Conservation (phyloP, 2,113 vertebrate genomes). For the Trinectes maculatus region DNA sequence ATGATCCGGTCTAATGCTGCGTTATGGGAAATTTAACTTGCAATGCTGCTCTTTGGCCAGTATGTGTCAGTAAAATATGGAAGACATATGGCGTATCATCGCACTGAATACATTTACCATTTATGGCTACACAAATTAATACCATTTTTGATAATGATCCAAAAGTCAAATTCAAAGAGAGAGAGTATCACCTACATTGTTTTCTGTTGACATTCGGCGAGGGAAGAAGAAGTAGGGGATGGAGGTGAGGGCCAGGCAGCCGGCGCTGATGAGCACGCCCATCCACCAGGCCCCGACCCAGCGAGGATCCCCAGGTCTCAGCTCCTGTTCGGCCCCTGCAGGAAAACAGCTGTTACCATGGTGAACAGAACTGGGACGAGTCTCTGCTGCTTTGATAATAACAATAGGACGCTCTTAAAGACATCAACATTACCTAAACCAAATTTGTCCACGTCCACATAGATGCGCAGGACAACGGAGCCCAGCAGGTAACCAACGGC, state of each 20-base stretch:
- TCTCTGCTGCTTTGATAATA: not conserved
- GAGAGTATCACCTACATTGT: slow-evolving; percentile 51
- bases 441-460: slow-evolving; percentile 88
- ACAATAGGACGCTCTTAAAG: not conserved
- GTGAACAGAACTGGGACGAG: too few species aligned
- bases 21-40: slow-evolving; percentile 1
- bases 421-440: slow-evolving; percentile 75
- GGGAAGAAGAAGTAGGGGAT: slow-evolving; percentile 98
- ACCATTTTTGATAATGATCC: too few species aligned
- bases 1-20: not conserved
- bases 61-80: slow-evolving; percentile 49
- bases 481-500: slow-evolving; percentile 92
- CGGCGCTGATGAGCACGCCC: slow-evolving; percentile 89
- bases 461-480: slow-evolving; percentile 87
- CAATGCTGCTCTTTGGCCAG: slow-evolving; percentile 23
- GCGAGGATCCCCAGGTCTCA: slow-evolving; percentile 86
- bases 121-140: not conserved
- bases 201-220: slow-evolving; percentile 66
- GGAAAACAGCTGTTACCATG: not conserved
- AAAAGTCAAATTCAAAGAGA: too few species aligned
- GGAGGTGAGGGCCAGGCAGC: slow-evolving; percentile 86
- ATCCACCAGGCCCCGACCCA: slow-evolving; percentile 99
- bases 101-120: not conserved
- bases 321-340: slow-evolving; percentile 65
- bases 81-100: not conserved